Evolutionary conservation across 2,797 vertebrate genomes (phyloP).

Genomic region (Rhinatrema bivittatum): DNA sequence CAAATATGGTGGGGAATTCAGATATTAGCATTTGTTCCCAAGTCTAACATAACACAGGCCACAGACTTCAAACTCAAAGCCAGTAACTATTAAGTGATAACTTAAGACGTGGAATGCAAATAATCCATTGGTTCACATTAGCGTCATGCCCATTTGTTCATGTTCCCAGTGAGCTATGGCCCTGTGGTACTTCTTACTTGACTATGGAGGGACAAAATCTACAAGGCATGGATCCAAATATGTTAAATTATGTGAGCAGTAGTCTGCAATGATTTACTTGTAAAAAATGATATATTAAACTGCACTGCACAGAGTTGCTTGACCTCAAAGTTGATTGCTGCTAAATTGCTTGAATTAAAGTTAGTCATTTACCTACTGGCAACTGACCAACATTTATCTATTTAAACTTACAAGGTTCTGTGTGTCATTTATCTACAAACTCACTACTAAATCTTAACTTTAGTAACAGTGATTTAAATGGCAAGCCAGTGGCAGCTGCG

Average conservation of each 20-base stretch:
- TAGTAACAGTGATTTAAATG: slow-evolving; percentile 49
- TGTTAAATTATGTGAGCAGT: slow-evolving; percentile 48
- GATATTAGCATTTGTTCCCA: slow-evolving; percentile 56
- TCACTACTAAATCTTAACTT: slow-evolving; percentile 40
- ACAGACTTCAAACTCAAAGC: slow-evolving; percentile 45
- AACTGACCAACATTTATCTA: slow-evolving; percentile 59
- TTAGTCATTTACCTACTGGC: slow-evolving; percentile 76
- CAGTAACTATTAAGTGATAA: slow-evolving; percentile 52
- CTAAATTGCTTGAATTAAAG: slow-evolving; percentile 55
- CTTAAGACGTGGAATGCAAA: slow-evolving; percentile 53
- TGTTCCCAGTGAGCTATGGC: slow-evolving; percentile 48
- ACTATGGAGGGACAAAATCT: slow-evolving; percentile 38
- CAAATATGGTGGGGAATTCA: slow-evolving; percentile 66
- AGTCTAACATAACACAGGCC: slow-evolving; percentile 55
- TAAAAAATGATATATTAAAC: slow-evolving; percentile 59
- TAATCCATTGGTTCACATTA: slow-evolving; percentile 55
- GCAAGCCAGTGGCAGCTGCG: slow-evolving; percentile 19
- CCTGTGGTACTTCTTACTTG: slow-evolving; percentile 35
- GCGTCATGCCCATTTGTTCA: slow-evolving; percentile 55
- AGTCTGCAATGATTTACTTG: slow-evolving; percentile 61
- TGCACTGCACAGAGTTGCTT: slow-evolving; percentile 48
- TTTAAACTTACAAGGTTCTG: slow-evolving; percentile 30
- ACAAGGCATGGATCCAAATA: slow-evolving; percentile 34
- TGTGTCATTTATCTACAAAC: slow-evolving; percentile 36
- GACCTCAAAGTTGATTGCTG: slow-evolving; percentile 65